Conservation (phyloP, 2,888 invertebrate species). For the Esperia sulphurella region DNA sequence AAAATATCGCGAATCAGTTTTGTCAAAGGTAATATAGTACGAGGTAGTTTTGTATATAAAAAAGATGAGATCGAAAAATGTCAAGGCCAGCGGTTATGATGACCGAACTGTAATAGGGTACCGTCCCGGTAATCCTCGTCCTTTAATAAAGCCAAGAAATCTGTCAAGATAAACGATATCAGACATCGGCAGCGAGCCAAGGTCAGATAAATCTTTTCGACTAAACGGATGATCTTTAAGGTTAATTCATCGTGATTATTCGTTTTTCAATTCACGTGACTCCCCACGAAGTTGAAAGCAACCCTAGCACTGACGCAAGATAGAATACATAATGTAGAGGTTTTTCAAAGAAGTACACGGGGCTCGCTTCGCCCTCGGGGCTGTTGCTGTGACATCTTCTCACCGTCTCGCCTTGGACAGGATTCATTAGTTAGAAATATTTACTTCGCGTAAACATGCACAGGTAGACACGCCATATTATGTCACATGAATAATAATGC, state of each 20-base stretch:
- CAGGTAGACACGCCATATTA: constrained; percentile 7
- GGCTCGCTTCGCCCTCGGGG: constrained; percentile 36
- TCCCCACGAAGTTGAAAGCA: constrained; percentile 52
- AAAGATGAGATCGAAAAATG: not conserved
- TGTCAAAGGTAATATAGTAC: too few species aligned
- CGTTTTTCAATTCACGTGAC: constrained; percentile 41
- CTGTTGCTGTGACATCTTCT: constrained; percentile 50
- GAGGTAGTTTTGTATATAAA: too few species aligned
- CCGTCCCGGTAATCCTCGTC: constrained; percentile 5
- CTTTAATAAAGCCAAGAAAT: constrained; percentile 6
- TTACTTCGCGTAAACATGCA: constrained; percentile 41
- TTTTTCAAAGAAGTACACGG: constrained; percentile 38
- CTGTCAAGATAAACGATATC: constrained; percentile 8
- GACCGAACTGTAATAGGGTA: constrained; percentile 3
- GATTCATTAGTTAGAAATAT: constrained; percentile 59
- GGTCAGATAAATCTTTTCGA: not conserved
- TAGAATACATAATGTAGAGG: constrained; percentile 59
- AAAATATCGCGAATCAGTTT: too few species aligned
- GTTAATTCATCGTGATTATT: constrained; percentile 38
- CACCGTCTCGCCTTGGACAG: constrained; percentile 53
- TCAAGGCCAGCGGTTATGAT: constrained; percentile 4
- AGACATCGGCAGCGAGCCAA: not conserved
- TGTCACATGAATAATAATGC: constrained; percentile 1
- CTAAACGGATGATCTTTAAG: constrained; percentile 29
- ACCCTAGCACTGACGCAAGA: constrained; percentile 30